Evolutionary conservation across 2,888 invertebrate species (phyloP).

Genomic region (Leptopterna dolabrata): DNA sequence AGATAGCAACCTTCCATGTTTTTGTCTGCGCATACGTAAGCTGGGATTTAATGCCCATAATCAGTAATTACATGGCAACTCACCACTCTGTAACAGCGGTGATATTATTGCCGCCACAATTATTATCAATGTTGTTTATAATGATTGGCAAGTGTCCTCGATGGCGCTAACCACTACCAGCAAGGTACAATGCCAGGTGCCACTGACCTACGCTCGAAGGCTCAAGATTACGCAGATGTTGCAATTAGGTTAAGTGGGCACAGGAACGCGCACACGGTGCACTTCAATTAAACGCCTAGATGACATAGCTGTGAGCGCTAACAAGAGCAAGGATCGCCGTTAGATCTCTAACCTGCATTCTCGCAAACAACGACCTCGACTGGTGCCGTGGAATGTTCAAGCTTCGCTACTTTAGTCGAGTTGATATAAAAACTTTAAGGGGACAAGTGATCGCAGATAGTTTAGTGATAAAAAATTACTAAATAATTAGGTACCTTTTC

Average conservation of each 20-base stretch:
- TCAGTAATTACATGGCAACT: no score
- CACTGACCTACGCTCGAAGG: slow-evolving; percentile 12
- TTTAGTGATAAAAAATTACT: no score
- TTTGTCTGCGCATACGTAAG: no score
- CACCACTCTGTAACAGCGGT: no score
- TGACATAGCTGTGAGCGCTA: neutral
- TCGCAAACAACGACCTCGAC: neutral
- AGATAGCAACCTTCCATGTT: no score
- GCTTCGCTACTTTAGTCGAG: no score
- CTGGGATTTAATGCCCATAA: no score
- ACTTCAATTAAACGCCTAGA: slow-evolving; percentile 29
- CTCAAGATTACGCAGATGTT: slow-evolving; percentile 34
- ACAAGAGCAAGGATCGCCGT: slow-evolving; percentile 24
- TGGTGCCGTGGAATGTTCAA: no score
- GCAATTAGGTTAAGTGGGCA: slow-evolving; percentile 39
- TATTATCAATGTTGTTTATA: neutral
- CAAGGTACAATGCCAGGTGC: neutral
- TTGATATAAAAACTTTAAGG: no score
- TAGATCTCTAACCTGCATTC: neutral
- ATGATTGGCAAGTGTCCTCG: neutral
- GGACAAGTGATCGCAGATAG: no score
- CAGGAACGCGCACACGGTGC: slow-evolving; percentile 17
- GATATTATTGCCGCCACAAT: neutral
- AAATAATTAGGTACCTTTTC: no score
- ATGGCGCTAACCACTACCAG: neutral